Evolutionary conservation across 1,140 invertebrate species (phyloP), one percentile per base, ranked within the genome.

Genomic region (Steinernema feltiae): DNA sequence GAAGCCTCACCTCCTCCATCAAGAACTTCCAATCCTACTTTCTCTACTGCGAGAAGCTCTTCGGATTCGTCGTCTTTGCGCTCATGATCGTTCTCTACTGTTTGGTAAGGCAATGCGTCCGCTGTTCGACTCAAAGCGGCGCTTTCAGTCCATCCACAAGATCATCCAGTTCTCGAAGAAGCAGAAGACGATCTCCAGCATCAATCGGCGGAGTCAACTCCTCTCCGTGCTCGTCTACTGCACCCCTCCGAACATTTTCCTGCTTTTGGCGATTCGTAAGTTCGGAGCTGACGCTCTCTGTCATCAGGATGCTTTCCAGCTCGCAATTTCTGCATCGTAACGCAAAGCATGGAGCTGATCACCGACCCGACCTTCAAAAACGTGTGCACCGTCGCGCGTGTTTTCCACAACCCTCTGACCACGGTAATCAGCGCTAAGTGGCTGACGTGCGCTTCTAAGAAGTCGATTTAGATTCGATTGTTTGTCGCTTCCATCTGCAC

Each of bases 101-200:
- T 63, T 21, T 63, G 7, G 15, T 63, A 63, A 63, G 53, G 12
- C 53, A 63, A n/a, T 27, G 7, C 15, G 24, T 27, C 2, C 53
- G 53, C 3, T 15, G 24, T 17, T 27, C 3, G 24, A 63, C 7
- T 63, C 7, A 63, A 27, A 21, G 7, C 53, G 7, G 53, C 24
- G n/a, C n/a, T n/a, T 63, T 63, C 24, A 63, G 53, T 63, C 53
- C 53, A 63, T 63, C 53, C 53, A 27, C 35, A 63, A 63, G 53
- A 63, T 27, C 24, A 63, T 63, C 12, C 53, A 63, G 24, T 63
- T 63, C 53, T 63, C 53, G 12, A 63, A 63, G 53, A 63, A n/a
- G 24, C 24, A n/a, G 15, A 12, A 3, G 3, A 63, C 15, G 7
- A 15, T 21, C 3, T 63, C 53, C 3, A 3, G 12, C 3, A 3